Percentiles rank a stretch among this genome's conserved stretches.
Evolutionary conservation across 2,113 vertebrate species (phyloP).

Genomic region (Halichoerus grypus): DNA sequence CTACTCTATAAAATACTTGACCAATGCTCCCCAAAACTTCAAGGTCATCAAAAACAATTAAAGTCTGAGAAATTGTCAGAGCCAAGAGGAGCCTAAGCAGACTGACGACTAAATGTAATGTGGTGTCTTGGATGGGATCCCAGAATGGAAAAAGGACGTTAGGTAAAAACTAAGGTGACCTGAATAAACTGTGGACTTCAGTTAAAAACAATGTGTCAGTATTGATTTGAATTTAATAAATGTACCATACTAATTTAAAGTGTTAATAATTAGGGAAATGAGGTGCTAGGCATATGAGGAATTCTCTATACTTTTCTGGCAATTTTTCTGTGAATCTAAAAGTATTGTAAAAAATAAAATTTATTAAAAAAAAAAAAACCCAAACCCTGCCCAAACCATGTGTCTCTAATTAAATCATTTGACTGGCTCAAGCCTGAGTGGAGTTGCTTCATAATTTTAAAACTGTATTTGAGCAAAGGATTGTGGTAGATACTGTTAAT

Average conservation of each 20-base stretch:
- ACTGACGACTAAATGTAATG: not conserved
- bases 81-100: not conserved
- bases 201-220: not conserved
- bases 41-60: not conserved
- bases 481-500: not conserved
- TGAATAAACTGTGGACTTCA: not conserved
- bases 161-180: not conserved
- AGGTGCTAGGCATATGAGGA: not conserved
- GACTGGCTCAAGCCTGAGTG: not conserved
- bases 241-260: not conserved
- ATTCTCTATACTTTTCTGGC: not conserved
- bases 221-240: not conserved
- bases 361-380: not conserved
- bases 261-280: not conserved
- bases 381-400: not conserved
- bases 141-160: not conserved
- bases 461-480: constrained; percentile 1
- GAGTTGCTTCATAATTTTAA: constrained; percentile 26
- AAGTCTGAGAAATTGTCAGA: constrained; percentile 4
- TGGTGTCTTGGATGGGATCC: not conserved
- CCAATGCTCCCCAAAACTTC: not conserved
- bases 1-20: not conserved
- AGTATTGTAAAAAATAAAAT: not conserved
- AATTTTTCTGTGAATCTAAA: constrained; percentile 18
- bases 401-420: constrained; percentile 15